phyloP scores from a whole-genome alignment of 2,888 invertebrate genomes.

The Diarsia brunnea region DNA sequence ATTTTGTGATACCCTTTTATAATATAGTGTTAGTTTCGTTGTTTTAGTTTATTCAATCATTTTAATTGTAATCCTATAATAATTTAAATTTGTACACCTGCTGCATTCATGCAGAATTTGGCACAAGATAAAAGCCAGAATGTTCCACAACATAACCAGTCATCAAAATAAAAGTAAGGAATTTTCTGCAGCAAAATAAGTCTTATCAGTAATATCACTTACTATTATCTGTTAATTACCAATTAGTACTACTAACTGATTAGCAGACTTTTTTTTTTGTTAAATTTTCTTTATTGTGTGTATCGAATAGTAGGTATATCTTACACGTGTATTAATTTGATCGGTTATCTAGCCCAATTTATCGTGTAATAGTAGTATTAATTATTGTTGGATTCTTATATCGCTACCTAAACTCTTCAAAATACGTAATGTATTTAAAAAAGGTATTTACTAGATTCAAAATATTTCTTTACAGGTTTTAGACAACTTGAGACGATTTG shows the following conservation, averaged over 20 bases:
- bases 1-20: background rate
- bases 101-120: background rate
- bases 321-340: background rate
- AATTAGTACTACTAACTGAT: constrained; percentile 10
- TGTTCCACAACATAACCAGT: background rate
- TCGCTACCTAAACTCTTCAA: background rate
- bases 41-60: background rate
- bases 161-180: background rate
- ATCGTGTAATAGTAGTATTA: background rate
- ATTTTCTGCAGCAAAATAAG: background rate
- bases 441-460: background rate
- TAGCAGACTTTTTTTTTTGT: background rate
- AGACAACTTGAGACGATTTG: background rate
- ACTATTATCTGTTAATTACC: background rate
- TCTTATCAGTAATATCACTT: constrained; percentile 10
- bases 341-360: background rate
- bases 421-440: background rate
- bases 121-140: background rate
- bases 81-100: background rate
- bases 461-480: background rate
- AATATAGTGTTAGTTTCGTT: background rate
- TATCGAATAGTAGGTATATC: constrained; percentile 1
- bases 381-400: background rate
- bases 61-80: background rate
- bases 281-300: background rate